These are phyloP conservation scores for Carduelis carduelis DNA, from an alignment of 2,797 vertebrate genomes.

Conservation along the genomic window DNA sequence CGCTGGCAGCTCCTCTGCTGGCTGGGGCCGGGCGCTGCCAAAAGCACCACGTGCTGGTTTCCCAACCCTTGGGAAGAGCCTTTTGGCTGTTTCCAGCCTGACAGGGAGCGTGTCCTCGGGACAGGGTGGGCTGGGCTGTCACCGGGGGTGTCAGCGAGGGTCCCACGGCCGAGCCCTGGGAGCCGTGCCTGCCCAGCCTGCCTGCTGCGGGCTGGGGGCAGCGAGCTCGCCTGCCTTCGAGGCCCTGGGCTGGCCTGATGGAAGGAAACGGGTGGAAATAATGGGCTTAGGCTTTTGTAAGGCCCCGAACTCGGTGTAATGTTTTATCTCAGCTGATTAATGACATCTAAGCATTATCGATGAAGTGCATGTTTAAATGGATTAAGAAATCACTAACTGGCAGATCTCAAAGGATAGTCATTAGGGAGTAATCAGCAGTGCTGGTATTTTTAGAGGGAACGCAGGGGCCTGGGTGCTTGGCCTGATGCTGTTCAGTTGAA, in stretches of 20 bases:
- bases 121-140: not conserved
- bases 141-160: fast-evolving
- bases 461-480: not conserved
- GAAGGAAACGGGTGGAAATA: not conserved
- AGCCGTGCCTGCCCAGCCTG: fast-evolving
- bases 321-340: conserved; percentile 11
- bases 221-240: not conserved
- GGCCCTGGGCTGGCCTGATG: fast-evolving
- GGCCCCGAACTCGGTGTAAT: not conserved
- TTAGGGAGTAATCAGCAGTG: not conserved
- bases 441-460: not conserved
- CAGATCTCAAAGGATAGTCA: conserved; percentile 17
- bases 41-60: fast-evolving
- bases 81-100: not conserved
- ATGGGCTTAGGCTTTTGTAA: not conserved
- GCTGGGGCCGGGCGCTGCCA: not conserved
- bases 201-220: not conserved
- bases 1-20: not conserved
- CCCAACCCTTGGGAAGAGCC: fast-evolving
- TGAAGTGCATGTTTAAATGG: conserved; percentile 15
- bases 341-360: conserved; percentile 16
- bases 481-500: not conserved
- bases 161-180: fast-evolving
- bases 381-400: conserved; percentile 49
- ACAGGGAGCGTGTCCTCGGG: fast-evolving